Base-by-base conservation (phyloP, 2,888 invertebrate genomes). In the Caenorhabditis sp. region DNA sequence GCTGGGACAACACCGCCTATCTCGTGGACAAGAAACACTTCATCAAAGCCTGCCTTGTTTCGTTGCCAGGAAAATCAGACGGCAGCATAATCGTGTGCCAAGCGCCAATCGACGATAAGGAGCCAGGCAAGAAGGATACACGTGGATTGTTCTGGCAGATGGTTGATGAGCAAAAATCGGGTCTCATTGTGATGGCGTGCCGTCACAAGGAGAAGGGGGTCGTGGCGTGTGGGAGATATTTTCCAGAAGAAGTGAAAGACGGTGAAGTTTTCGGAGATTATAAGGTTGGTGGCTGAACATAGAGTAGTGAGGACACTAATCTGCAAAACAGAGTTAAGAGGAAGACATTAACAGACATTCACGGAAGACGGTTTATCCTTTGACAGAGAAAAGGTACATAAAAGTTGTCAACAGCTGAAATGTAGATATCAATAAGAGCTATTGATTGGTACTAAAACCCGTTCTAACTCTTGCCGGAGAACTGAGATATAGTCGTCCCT, bases 171-270 rank as follows among this genome's bases (percentile, higher is more conserved):
- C 19, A 19, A 16, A 61, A 44, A 8, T 38, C 41, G 1, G 44
- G 24, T 6, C 19, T 24, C 19, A 44, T 61, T 12, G 61, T 61
- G 61, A 61, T 61, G 61, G 38, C 41, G 12, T 61, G 61, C 24
- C 61, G 38, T 19, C 14, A 22, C 14, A 35, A 38, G 41, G 61
- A 61, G 24, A 61, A 61, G 35, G 24, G 35, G 2, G n/a, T 19
- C 1, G 14, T 24, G 14, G 19, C 6, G 61, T 61, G 61, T 61
- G 61, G 41, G 24, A 61, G 16, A 41, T 61, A 61, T 61, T 61
- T 61, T 41, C 61, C 61, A 16, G 61, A 59, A 8, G 31, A 35
- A 3, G n/a, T 19, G 35, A 31, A 31, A 19, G 19, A 1, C 5
- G 56, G 28, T 1, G 31, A 35, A 5, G 1, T 59, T 19, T 35